Base-by-base conservation (phyloP, 2,888 invertebrate species). In the Cataglyphis altisquamis region DNA sequence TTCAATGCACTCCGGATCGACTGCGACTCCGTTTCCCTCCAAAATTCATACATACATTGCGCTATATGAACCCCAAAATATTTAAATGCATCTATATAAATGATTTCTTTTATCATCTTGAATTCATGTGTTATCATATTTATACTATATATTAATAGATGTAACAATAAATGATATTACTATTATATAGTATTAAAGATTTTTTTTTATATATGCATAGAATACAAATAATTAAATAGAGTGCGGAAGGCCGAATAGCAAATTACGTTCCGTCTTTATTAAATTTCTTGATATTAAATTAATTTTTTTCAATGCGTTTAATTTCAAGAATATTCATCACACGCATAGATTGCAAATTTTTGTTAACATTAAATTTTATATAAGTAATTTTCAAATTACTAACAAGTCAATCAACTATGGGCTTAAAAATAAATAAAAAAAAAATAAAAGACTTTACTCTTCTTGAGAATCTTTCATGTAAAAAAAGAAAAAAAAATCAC, bases 21-120 rank as follows among this genome's bases (percentile, higher is more conserved):
- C 84, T 86, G n/a, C n/a, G 89, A 87, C 85, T 81, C 25, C 74
- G 78, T 45, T 67, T 52, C 21, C 18, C 32, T 48, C 32, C 41
- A 57, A 70, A 78, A 78, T 70, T 21, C 32, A n/a, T 36, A 52
- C 36, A n/a, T n/a, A 3, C 25, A 66, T 32, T 5, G 12, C 41
- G n/a, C 29, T 62, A 18, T 3, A 36, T n/a, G 18, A 21, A 21
- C 25, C 21, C 29, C n/a, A 3, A 36, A 64, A 64, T 64, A 52
- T 41, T 25, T 48, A 66, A 21, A 29, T 57, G 29, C 5, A 2
- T 55, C 10, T 41, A 39, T 55, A 18, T 21, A 57, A 15, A 57
- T 68, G 52, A 32, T 9, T 77, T 18, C 6, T 41, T 57, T 70
- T 9, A 15, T 29, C 8, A 48, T 0, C 8, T 64, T 32, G 9